These are phyloP conservation scores for Notoglanidium macrostoma DNA, from an alignment of 2,797 vertebrate species.

Conservation along the genomic window DNA sequence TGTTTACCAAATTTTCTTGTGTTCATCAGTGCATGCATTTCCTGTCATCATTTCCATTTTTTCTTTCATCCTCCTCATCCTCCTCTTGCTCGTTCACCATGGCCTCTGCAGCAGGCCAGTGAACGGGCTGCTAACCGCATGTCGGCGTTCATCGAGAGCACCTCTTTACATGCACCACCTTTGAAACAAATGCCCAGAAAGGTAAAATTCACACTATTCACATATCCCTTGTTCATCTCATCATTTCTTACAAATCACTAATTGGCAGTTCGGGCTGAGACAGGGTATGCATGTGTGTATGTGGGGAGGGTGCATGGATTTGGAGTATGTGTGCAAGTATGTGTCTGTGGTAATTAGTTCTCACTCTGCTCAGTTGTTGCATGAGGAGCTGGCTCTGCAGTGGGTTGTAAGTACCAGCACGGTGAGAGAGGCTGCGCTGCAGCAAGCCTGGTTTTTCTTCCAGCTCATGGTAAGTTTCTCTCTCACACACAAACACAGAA, in stretches of 20 bases:
- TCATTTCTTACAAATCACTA: slow-evolving; percentile 47
- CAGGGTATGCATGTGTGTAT: neutral
- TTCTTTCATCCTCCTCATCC: slow-evolving; percentile 68
- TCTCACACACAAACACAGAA: neutral
- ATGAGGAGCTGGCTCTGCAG: slow-evolving; percentile 89
- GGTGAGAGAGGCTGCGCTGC: slow-evolving; percentile 84
- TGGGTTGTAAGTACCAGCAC: slow-evolving; percentile 89
- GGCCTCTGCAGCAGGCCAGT: slow-evolving; percentile 75
- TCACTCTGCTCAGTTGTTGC: slow-evolving; percentile 77
- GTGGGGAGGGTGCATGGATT: neutral
- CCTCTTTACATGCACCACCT: slow-evolving; percentile 79
- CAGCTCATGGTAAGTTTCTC: slow-evolving; percentile 82
- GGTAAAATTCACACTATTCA: slow-evolving; percentile 76
- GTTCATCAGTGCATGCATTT: slow-evolving; percentile 28
- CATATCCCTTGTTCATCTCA: slow-evolving; percentile 45
- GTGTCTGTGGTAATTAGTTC: neutral
- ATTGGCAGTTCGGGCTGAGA: slow-evolving; percentile 16
- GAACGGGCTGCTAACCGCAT: slow-evolving; percentile 85
- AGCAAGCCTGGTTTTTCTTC: slow-evolving; percentile 94
- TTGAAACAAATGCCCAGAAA: slow-evolving; percentile 84
- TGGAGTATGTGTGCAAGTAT: neutral
- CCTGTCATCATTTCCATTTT: slow-evolving; percentile 40
- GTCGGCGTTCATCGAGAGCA: slow-evolving; percentile 87
- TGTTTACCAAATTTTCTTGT: slow-evolving; percentile 5
- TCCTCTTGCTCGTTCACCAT: slow-evolving; percentile 31